phyloP scores from a whole-genome alignment of 2,797 vertebrate species.

The Rhyacichthys aspro region DNA sequence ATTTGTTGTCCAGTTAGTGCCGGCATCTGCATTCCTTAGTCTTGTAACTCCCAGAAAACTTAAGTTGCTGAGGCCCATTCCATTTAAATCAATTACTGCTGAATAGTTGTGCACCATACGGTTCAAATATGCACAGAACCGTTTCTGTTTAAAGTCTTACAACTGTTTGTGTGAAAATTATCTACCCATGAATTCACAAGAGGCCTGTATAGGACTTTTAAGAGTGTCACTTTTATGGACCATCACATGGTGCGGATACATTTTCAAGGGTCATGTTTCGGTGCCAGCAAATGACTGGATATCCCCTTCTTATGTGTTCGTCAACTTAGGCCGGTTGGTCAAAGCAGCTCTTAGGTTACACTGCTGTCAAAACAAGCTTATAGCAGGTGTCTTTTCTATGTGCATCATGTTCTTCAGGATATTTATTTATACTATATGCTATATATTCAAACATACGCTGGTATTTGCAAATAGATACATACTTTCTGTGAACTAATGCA shows the following conservation, averaged over 20 bases:
- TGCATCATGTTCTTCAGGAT: not conserved
- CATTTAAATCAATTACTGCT: constrained; percentile 36
- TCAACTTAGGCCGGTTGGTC: not conserved
- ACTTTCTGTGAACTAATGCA: not conserved
- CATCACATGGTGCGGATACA: constrained; percentile 10
- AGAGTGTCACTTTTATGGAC: not conserved
- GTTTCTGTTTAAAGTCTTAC: not conserved
- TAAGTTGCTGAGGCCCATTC: constrained; percentile 11
- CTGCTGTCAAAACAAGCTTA: constrained; percentile 8
- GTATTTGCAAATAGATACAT: not conserved
- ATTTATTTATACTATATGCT: not conserved
- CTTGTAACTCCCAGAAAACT: constrained; percentile 13
- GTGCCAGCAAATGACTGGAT: constrained; percentile 8
- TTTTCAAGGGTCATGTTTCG: constrained; percentile 14
- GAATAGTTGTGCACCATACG: constrained; percentile 13
- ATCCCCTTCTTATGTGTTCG: constrained; percentile 4
- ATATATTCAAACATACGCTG: not conserved
- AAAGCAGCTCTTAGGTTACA: constrained; percentile 12
- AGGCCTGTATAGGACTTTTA: not conserved
- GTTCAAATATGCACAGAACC: constrained; percentile 14
- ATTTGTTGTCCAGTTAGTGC: not conserved
- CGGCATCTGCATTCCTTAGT: constrained; percentile 17
- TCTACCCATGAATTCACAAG: not conserved
- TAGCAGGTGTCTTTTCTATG: constrained; percentile 13
- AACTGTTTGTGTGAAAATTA: not conserved